Evolutionary conservation across 1,140 invertebrate genomes (phyloP).

Genomic region (Aphaenogaster floridana): DNA sequence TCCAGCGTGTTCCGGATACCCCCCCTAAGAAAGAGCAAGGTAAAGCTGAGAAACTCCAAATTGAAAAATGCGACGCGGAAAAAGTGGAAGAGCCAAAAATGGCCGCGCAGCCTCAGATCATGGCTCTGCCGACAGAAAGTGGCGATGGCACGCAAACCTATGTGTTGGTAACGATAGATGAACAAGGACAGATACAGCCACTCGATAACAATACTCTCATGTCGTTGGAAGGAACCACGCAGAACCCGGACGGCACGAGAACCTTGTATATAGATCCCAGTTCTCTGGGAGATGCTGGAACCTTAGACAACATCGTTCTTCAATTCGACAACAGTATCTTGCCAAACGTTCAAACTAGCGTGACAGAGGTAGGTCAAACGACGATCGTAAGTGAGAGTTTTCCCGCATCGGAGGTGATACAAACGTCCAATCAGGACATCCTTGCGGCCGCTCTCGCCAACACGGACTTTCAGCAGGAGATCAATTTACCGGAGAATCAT

Average conservation of each 20-base stretch:
- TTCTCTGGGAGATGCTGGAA: constrained; percentile 79
- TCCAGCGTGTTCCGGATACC: constrained; percentile 50
- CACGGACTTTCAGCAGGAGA: constrained; percentile 91
- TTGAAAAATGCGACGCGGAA: constrained; percentile 63
- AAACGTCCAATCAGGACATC: constrained; percentile 90
- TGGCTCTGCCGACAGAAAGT: constrained; percentile 90
- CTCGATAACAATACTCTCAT: constrained; percentile 90
- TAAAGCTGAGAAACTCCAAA: constrained; percentile 82
- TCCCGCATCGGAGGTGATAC: constrained; percentile 74
- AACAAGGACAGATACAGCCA: constrained; percentile 90
- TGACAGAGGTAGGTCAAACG: constrained; percentile 66
- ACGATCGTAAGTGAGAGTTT: constrained; percentile 76
- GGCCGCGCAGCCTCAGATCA: constrained; percentile 88
- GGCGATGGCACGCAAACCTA: constrained; percentile 89
- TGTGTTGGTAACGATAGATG: constrained; percentile 89
- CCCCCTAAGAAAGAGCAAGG: constrained; percentile 58
- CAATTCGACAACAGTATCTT: constrained; percentile 84
- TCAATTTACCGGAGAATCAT: constrained; percentile 81
- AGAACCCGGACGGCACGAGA: constrained; percentile 81
- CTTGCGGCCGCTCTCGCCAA: constrained; percentile 92
- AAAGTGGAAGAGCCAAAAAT: constrained; percentile 81
- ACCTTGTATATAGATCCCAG: constrained; percentile 84
- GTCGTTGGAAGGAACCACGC: constrained; percentile 82
- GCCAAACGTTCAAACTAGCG: constrained; percentile 72
- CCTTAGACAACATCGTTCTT: constrained; percentile 85